These are phyloP conservation scores for Hermatobates lingyangjiaoensis DNA, from an alignment of 1,140 invertebrate species.

Conservation along the genomic window DNA sequence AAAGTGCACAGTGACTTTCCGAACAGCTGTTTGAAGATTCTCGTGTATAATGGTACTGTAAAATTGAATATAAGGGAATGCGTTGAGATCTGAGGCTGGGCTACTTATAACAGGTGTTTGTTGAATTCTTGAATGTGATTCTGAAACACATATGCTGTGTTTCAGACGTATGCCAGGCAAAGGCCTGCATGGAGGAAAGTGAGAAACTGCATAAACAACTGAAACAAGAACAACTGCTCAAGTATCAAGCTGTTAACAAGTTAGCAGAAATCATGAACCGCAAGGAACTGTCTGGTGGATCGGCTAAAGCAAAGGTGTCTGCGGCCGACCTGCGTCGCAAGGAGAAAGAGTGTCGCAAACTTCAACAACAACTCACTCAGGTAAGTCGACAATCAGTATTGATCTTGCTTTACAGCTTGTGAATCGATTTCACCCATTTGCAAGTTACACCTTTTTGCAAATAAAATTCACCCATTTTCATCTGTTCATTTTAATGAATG, in stretches of 20 bases:
- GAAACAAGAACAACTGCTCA: slow-evolving; percentile 72
- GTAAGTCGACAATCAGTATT: too few relatives aligned
- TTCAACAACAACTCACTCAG: slow-evolving; percentile 88
- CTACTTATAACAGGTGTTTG: background rate
- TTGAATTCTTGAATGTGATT: too few relatives aligned
- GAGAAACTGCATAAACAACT: slow-evolving; percentile 69
- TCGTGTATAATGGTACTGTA: too few relatives aligned
- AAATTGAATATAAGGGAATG: too few relatives aligned
- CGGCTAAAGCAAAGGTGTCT: slow-evolving; percentile 50
- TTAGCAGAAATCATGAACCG: slow-evolving; percentile 91
- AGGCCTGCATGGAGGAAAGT: slow-evolving; percentile 52
- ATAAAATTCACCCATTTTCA: too few relatives aligned
- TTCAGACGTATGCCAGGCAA: slow-evolving; percentile 27
- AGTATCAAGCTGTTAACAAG: slow-evolving; percentile 89
- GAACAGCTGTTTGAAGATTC: too few relatives aligned
- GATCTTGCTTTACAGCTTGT: too few relatives aligned
- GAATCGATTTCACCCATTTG: too few relatives aligned
- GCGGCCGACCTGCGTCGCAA: slow-evolving; percentile 67
- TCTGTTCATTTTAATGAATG: too few relatives aligned
- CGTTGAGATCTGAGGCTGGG: too few relatives aligned
- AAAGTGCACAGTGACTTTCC: too few relatives aligned
- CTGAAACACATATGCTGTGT: background rate
- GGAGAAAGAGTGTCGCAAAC: slow-evolving; percentile 84
- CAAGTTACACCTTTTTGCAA: too few relatives aligned
- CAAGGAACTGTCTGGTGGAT: slow-evolving; percentile 50